Evolutionary conservation across 2,797 vertebrate species (phyloP), one percentile per base, ranked within the genome.

Genomic region (Dicrostonyx torquatus): DNA sequence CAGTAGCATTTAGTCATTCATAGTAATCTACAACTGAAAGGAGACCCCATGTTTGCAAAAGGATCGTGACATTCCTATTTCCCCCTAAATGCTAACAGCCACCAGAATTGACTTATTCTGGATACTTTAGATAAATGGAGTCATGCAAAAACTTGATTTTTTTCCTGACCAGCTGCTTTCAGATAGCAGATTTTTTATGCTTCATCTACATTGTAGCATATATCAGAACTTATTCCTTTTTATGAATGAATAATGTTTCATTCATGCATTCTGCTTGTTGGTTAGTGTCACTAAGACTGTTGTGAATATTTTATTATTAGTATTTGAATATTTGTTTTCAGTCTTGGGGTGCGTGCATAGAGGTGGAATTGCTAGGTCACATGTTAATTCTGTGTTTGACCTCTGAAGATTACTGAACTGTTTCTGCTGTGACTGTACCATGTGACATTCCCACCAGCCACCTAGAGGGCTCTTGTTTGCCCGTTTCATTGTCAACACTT

Each of bases 311-410:
- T 14, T 13, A 64, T 29, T 45, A 73, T 15, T 66, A 40, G 17
- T 83, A 55, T 73, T 85, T 82, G 86, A 93, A 17, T 85, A 80
- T 75, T 78, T 75, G 13, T 66, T 89, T 93, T 93, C 48, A 77
- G 34, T 60, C 92, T 43, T 24, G 48, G 84, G 62, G 48, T 34
- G 17, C 17, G 45, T 60, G 17, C 29, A 66, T 20, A 82, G 37
- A 26, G n/a, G n/a, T 87, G 5, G 60, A 84, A 60, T 85, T 92
- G 18, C 83, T 76, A 70, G 68, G 34, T 73, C 48, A 64, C 37
- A 31, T 78, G 50, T 45, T 60, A 72, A 90, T 86, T 90, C 37
- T 85, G 6, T 43, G 31, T 88, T 78, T 80, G 53, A 50, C 17
- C 64, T 93, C 75, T 50, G 55, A 94, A 31, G 73, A 24, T 17